phyloP scores from a whole-genome alignment of 2,797 vertebrate species.

The Carapus acus region DNA sequence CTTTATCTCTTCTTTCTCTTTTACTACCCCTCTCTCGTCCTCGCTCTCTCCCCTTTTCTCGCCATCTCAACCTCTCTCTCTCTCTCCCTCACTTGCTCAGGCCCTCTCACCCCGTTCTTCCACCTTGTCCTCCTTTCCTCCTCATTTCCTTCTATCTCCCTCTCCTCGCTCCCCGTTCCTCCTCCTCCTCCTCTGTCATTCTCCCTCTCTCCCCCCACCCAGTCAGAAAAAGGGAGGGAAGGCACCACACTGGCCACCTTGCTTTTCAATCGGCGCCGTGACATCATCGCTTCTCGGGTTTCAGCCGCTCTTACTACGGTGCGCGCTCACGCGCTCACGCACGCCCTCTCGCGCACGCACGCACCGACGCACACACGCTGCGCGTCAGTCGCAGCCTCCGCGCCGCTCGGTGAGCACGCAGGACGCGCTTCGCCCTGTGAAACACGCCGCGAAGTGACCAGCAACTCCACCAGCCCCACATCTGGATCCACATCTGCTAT shows the following conservation, averaged over 20 bases:
- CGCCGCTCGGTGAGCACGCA: slow-evolving; percentile 21
- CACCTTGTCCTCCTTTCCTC: too few relatives aligned
- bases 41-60: too few relatives aligned
- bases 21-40: too few relatives aligned
- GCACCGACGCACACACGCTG: slow-evolving; percentile 9
- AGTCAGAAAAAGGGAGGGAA: too few relatives aligned
- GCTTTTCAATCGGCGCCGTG: slow-evolving; percentile 66
- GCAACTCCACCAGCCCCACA: slow-evolving; percentile 32
- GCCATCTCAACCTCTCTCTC: too few relatives aligned
- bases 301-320: slow-evolving; percentile 18
- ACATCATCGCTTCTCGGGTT: slow-evolving; percentile 79
- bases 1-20: too few relatives aligned
- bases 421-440: slow-evolving; percentile 40
- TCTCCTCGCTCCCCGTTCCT: too few relatives aligned
- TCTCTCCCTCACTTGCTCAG: too few relatives aligned
- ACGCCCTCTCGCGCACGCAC: not conserved
- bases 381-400: slow-evolving; percentile 63
- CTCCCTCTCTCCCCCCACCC: too few relatives aligned
- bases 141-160: too few relatives aligned
- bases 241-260: slow-evolving; percentile 52
- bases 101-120: too few relatives aligned
- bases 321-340: slow-evolving; percentile 25
- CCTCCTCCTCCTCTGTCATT: too few relatives aligned
- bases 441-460: slow-evolving; percentile 52
- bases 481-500: slow-evolving; percentile 40